Percentiles rank a stretch among this genome's conserved stretches.
phyloP scores from a whole-genome alignment of 1,140 invertebrate genomes.

The Hyposmocoma kahamanoa region DNA sequence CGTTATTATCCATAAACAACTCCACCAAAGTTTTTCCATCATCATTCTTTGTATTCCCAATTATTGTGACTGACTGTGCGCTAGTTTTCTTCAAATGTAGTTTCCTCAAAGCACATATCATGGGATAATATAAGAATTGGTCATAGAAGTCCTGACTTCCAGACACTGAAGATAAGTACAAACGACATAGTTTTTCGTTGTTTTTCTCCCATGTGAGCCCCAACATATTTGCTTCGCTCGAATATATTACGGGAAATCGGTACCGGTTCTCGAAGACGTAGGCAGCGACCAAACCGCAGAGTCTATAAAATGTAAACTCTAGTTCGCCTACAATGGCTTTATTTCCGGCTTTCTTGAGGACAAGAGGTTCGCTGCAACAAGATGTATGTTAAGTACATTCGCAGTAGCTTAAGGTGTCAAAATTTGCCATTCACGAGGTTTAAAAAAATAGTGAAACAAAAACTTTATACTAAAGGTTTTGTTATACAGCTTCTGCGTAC shows the following conservation, averaged over 20 bases:
- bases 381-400: too few relatives aligned
- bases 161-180: slow-evolving; percentile 41
- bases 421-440: too few relatives aligned
- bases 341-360: slow-evolving; percentile 33
- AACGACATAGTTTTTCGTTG: slow-evolving; percentile 18
- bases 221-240: slow-evolving; percentile 29
- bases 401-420: too few relatives aligned
- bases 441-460: too few relatives aligned
- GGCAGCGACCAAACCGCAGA: slow-evolving; percentile 36
- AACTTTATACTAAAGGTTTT: too few relatives aligned
- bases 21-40: slow-evolving; percentile 24
- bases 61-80: slow-evolving; percentile 31
- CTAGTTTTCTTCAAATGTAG: slow-evolving; percentile 41
- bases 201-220: slow-evolving; percentile 41
- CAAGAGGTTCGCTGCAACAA: slow-evolving; percentile 36
- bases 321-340: slow-evolving; percentile 26
- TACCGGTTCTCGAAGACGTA: slow-evolving; percentile 40
- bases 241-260: slow-evolving; percentile 25
- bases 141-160: slow-evolving; percentile 43
- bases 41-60: slow-evolving; percentile 41
- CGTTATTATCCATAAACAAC: slow-evolving; percentile 23
- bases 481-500: too few relatives aligned
- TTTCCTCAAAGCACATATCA: slow-evolving; percentile 44
- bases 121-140: slow-evolving; percentile 42
- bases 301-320: slow-evolving; percentile 44